Conservation (phyloP, 2,113 vertebrate species). For the Psilopsiagon aurifrons region DNA sequence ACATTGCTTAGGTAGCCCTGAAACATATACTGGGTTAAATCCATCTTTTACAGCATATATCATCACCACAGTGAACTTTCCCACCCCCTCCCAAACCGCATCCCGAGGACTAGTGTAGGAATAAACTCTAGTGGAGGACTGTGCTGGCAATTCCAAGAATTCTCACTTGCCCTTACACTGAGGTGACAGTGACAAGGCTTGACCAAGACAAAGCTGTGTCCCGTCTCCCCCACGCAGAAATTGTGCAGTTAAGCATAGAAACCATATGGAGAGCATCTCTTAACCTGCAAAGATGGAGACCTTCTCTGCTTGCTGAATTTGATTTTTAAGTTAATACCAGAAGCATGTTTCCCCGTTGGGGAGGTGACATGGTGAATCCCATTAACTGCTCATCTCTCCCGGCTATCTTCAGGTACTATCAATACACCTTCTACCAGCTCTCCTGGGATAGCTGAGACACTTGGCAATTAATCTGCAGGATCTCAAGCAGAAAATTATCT, state of each 20-base stretch:
- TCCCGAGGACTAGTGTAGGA: neutral
- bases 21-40: accelerated
- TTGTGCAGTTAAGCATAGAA: neutral
- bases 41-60: neutral
- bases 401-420: slow-evolving; percentile 47
- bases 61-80: neutral
- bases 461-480: slow-evolving; percentile 65
- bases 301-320: neutral
- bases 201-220: neutral
- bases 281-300: neutral
- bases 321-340: slow-evolving; percentile 27
- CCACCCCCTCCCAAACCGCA: neutral
- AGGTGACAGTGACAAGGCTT: neutral
- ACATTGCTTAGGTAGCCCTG: neutral
- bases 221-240: neutral
- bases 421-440: slow-evolving; percentile 31
- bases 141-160: accelerated
- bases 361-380: slow-evolving; percentile 39
- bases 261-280: neutral
- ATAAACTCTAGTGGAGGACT: neutral
- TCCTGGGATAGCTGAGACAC: slow-evolving; percentile 60
- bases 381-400: slow-evolving; percentile 36
- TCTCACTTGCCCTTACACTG: neutral
- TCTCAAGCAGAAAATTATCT: slow-evolving; percentile 67
- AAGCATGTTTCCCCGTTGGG: accelerated